phyloP scores from a whole-genome alignment of 2,113 vertebrate species.

The Lagopus muta region DNA sequence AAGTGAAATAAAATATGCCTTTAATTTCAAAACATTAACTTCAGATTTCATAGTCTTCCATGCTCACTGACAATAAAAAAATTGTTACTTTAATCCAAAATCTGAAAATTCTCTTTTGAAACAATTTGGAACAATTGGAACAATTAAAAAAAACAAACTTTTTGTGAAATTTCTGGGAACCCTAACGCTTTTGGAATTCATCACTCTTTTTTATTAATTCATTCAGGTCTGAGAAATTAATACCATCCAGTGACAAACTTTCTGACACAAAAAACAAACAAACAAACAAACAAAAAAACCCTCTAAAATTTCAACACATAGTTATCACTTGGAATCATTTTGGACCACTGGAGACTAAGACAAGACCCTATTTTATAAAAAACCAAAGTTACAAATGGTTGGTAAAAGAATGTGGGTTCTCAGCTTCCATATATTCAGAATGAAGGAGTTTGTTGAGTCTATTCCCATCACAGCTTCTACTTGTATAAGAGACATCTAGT shows the following conservation, averaged over 20 bases:
- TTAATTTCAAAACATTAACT: not conserved
- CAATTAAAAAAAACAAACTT: not conserved
- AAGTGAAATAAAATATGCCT: not conserved
- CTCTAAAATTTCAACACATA: not conserved
- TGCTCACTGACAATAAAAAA: not conserved
- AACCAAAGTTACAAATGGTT: not conserved
- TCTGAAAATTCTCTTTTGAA: not conserved
- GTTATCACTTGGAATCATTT: not conserved
- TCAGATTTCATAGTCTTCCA: not conserved
- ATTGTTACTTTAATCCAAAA: not conserved
- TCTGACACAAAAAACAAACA: not conserved
- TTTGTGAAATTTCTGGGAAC: not conserved
- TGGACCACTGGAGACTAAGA: not conserved
- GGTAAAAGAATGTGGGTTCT: not conserved
- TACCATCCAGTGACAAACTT: not conserved
- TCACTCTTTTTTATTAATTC: not conserved
- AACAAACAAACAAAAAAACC: too few relatives aligned
- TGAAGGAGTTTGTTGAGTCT: not conserved
- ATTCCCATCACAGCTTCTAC: not conserved
- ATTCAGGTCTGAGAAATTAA: not conserved
- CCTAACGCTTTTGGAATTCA: not conserved
- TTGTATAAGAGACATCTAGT: not conserved
- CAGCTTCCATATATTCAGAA: not conserved
- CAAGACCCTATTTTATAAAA: not conserved
- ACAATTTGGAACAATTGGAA: not conserved